These are phyloP conservation scores for Arvicanthis niloticus DNA, from an alignment of 2,113 vertebrate species.

Conservation along the genomic window DNA sequence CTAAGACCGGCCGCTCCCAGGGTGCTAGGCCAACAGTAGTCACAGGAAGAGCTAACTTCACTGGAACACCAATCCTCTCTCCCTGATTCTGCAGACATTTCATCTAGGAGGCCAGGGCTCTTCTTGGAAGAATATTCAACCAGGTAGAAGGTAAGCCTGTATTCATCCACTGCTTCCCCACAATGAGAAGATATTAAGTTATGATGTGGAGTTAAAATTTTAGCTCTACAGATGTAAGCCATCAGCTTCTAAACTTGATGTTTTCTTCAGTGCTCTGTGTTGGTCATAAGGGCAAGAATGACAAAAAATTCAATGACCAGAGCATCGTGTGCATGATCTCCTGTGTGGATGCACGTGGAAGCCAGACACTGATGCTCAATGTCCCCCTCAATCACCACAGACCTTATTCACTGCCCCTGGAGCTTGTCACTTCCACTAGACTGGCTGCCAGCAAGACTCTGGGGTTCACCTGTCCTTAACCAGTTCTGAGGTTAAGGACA, in stretches of 20 bases:
- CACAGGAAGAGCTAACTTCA: slow-evolving; percentile 80
- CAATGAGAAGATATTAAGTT: neutral
- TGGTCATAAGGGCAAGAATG: neutral
- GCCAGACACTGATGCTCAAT: neutral
- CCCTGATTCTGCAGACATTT: slow-evolving; percentile 78
- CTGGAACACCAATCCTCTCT: slow-evolving; percentile 54
- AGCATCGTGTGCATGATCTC: neutral
- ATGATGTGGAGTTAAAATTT: neutral
- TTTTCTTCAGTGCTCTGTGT: neutral
- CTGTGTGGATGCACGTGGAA: neutral
- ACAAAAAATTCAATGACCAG: neutral
- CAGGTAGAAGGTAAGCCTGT: neutral
- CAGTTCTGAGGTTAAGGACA: neutral
- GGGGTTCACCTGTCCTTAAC: neutral
- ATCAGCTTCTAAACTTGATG: neutral
- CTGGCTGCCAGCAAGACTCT: neutral
- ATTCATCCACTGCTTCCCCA: neutral
- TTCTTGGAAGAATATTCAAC: neutral
- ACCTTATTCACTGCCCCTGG: neutral
- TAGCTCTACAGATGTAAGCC: neutral
- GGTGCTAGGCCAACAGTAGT: neutral
- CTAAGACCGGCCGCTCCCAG: neutral
- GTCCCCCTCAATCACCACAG: no score
- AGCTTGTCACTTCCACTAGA: neutral
- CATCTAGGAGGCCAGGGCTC: slow-evolving; percentile 57